phyloP scores from a whole-genome alignment of 1,140 invertebrate genomes.

The Diorhabda sublineata region DNA sequence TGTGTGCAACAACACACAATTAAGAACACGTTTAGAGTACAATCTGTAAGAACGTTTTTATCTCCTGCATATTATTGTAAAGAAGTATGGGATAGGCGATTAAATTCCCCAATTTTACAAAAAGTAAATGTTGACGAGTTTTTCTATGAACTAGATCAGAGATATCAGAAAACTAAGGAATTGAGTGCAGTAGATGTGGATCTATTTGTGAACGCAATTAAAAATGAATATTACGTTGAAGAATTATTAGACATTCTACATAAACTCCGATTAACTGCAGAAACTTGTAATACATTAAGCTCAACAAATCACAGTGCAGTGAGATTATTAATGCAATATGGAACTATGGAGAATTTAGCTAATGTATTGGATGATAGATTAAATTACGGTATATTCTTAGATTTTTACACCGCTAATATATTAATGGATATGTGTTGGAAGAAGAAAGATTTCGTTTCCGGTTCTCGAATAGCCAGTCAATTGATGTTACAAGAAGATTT shows the following conservation, averaged over 20 bases:
- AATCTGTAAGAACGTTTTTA: constrained; percentile 49
- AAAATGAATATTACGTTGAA: constrained; percentile 52
- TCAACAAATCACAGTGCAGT: constrained; percentile 81
- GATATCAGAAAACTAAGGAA: constrained; percentile 51
- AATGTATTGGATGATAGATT: constrained; percentile 73
- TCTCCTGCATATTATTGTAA: constrained; percentile 64
- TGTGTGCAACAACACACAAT: background rate
- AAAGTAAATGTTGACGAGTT: constrained; percentile 61
- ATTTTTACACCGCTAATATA: constrained; percentile 73
- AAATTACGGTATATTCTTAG: constrained; percentile 86
- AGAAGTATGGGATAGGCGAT: constrained; percentile 60
- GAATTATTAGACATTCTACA: constrained; percentile 66
- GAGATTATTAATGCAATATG: constrained; percentile 59
- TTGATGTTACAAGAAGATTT: constrained; percentile 89
- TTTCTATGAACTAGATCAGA: constrained; percentile 60
- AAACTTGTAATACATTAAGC: constrained; percentile 63
- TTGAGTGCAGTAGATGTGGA: constrained; percentile 70
- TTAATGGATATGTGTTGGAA: constrained; percentile 78
- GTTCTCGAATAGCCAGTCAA: constrained; percentile 70
- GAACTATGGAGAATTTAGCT: constrained; percentile 60
- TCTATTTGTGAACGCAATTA: constrained; percentile 63
- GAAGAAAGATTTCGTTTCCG: constrained; percentile 62
- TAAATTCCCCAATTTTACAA: constrained; percentile 57
- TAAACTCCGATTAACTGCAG: constrained; percentile 65
- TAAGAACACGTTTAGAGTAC: background rate